Conservation (phyloP, 1,140 invertebrate genomes). For the Sesamia nonagrioides region DNA sequence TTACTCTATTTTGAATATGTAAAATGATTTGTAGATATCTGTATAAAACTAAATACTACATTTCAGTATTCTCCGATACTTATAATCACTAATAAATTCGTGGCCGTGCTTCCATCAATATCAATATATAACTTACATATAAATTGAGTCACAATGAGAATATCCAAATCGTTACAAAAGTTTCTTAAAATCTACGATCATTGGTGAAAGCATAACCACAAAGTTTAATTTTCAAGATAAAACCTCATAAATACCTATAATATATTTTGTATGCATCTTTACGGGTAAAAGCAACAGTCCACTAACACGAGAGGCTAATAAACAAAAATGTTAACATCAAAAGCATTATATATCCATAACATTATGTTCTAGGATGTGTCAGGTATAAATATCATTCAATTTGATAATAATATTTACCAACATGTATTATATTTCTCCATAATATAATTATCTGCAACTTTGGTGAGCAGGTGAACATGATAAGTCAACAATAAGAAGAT, state of each 20-base stretch:
- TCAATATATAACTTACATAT: constrained; percentile 51
- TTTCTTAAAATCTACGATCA: constrained; percentile 49
- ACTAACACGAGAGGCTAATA: constrained; percentile 43
- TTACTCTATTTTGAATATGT: constrained; percentile 56
- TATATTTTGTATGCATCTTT: constrained; percentile 32
- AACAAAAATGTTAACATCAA: constrained; percentile 44
- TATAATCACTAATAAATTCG: constrained; percentile 53
- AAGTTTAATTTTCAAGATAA: constrained; percentile 50
- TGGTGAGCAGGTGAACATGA: constrained; percentile 37
- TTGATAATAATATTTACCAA: constrained; percentile 26
- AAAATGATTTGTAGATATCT: constrained; percentile 59
- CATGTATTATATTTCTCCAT: background rate
- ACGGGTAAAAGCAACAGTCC: constrained; percentile 41
- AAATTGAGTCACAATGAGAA: constrained; percentile 52
- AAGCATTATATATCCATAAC: constrained; percentile 43
- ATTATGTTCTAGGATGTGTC: constrained; percentile 27
- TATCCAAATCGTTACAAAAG: constrained; percentile 53
- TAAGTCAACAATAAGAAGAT: background rate
- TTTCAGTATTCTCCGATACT: constrained; percentile 54
- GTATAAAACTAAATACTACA: constrained; percentile 65
- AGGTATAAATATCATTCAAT: constrained; percentile 32
- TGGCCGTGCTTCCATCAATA: constrained; percentile 61
- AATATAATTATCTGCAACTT: constrained; percentile 37
- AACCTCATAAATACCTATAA: constrained; percentile 47
- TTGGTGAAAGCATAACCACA: constrained; percentile 60